Evolutionary conservation across 2,888 invertebrate species (phyloP), one percentile per base, ranked within the genome.

Genomic region (Agrenia bidenticulata): DNA sequence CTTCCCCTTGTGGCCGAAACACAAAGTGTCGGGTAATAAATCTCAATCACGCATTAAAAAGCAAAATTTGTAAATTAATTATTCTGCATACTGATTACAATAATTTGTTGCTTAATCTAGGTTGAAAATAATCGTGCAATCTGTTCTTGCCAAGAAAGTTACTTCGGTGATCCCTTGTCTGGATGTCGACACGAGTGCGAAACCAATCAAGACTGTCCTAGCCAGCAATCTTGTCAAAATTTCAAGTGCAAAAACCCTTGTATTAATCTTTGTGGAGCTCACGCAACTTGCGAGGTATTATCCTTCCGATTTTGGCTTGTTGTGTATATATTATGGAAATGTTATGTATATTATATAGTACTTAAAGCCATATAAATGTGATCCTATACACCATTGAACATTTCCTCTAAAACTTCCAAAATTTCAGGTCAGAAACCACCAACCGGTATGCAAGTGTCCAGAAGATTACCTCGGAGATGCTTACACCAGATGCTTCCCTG

Each of bases 241-340:
- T 91, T 86, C 82, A 88, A 86, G 78, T 92, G 92, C 78, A 84
- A 85, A 70, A 88, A 86, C 75, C 88, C 91, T 49, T 92, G 92
- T 79, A 61, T 74, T 2, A 60, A 73, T 7, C 85, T 87, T 73
- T 93, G 92, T 76, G 92, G 91, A 13, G 84, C 85, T 55, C 88
- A 87, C 72, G 92, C 92, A 2, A 87, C 88, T 77, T 92, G 92
- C 78, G 86, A 87, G 79, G 89, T 89, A 77, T n/a, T n/a, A n/a
- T n/a, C n/a, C n/a, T n/a, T n/a, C n/a, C n/a, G n/a, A n/a, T n/a
- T n/a, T n/a, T n/a, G n/a, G n/a, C n/a, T n/a, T n/a, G n/a, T n/a
- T n/a, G n/a, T n/a, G n/a, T n/a, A n/a, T n/a, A n/a, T n/a, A n/a
- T n/a, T n/a, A n/a, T n/a, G n/a, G n/a, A n/a, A n/a, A n/a, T n/a